phyloP scores from a whole-genome alignment of 2,797 vertebrate genomes.

The Strix occidentalis region DNA sequence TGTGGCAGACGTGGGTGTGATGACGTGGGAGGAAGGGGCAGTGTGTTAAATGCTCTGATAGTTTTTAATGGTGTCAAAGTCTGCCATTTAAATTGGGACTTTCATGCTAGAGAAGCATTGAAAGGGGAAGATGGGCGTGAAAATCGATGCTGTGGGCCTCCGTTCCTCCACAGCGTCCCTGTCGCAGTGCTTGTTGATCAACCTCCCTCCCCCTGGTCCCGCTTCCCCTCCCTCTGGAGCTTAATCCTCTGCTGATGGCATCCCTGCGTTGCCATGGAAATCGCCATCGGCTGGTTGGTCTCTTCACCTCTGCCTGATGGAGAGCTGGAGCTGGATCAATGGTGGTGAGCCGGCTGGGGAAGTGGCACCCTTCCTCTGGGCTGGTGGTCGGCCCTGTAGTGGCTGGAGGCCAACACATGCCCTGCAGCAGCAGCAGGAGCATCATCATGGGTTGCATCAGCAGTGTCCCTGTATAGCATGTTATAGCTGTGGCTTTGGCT shows the following conservation, averaged over 20 bases:
- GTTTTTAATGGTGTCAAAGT: slow-evolving; percentile 35
- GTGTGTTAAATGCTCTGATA: slow-evolving; percentile 44
- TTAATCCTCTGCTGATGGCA: slow-evolving; percentile 29
- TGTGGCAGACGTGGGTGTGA: neutral
- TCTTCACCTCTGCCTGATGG: neutral
- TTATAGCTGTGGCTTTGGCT: neutral
- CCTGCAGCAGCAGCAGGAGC: neutral
- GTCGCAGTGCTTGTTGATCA: neutral
- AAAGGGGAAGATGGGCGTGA: slow-evolving; percentile 44
- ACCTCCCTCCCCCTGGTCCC: neutral
- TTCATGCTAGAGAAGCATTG: slow-evolving; percentile 46
- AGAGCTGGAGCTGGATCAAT: neutral
- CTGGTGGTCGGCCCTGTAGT: accelerated
- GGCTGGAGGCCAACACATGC: neutral
- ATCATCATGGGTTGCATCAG: neutral
- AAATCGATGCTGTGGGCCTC: neutral
- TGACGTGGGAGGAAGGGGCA: slow-evolving; percentile 49
- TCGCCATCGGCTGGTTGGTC: neutral
- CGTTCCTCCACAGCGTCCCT: neutral
- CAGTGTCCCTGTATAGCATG: accelerated
- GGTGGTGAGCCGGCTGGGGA: neutral
- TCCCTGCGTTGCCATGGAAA: slow-evolving; percentile 7
- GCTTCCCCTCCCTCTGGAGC: neutral
- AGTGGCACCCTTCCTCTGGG: neutral
- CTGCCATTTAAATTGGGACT: slow-evolving; percentile 40